Base-by-base conservation (phyloP, 2,797 vertebrate species). In the Martes flavigula region DNA sequence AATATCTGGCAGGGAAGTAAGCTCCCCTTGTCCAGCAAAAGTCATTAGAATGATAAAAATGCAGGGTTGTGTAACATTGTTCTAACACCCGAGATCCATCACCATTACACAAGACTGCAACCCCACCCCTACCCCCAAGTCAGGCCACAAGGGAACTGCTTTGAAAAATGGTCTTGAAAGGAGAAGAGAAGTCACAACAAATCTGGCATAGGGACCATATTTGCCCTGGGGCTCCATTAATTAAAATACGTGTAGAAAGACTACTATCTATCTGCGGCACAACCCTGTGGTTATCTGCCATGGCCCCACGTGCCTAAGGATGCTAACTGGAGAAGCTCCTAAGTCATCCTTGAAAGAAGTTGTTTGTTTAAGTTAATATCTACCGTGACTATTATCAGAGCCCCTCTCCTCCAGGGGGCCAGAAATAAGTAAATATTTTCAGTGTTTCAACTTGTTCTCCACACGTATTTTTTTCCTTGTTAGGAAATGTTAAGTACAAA, bases 21-120 rank as follows among this genome's bases (percentile, higher is more conserved):
- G 85, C 91, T 96, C 94, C 85, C 94, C 73, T 79, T 56, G 89
- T 97, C 98, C 98, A 98, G 5, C 60, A 98, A 94, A 68, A 98
- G 96, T 91, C 84, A 91, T 95, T 95, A 98, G 92, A 98, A 98
- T 97, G 96, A 97, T 94, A 98, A 98, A 98, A 98, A 98, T 94
- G 96, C 96, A 98, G 95, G 85, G 83, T 98, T 99, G 98, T 96
- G 98, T 93, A 99, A 99, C 54, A 91, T 14, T 0, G 0, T 93
- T 97, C 82, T 96, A 97, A 98, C 98, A 97, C 88, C 35, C 40
- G 78, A 98, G 91, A 97, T 97, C 93, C 93, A 98, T 96, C 97
- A 97, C 35, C 40, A 9, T 88, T 96, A 96, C 90, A 83, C 95
- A 98, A 98, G 97, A 72, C 3, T 88, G 95, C 43, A 94, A 10